Conservation (phyloP, 1,140 invertebrate genomes). For the Anagrus nilaparvatae region DNA sequence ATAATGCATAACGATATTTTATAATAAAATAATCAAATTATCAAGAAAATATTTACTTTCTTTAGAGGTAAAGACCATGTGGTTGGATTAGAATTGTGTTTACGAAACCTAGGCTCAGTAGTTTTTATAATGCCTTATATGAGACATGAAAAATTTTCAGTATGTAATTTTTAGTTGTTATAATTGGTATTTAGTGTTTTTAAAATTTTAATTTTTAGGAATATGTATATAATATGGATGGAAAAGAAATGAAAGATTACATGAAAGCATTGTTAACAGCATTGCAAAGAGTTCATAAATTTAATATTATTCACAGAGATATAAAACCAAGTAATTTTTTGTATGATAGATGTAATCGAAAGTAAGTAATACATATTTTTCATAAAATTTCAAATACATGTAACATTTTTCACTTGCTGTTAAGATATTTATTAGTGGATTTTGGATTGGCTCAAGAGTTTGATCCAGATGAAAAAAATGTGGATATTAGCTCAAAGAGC, state of each 20-base stretch:
- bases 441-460: slow-evolving; percentile 76
- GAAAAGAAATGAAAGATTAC: slow-evolving; percentile 65
- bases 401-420: slow-evolving; percentile 14
- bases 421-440: slow-evolving; percentile 68
- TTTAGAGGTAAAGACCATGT: slow-evolving; percentile 74
- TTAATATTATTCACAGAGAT: slow-evolving; percentile 82
- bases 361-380: slow-evolving; percentile 42
- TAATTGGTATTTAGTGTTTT: neutral
- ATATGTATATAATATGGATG: slow-evolving; percentile 60
- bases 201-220: slow-evolving; percentile 48
- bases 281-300: slow-evolving; percentile 69
- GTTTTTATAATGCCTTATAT: slow-evolving; percentile 88
- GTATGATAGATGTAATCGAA: slow-evolving; percentile 65
- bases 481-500: slow-evolving; percentile 10
- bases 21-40: neutral
- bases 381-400: neutral
- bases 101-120: slow-evolving; percentile 68
- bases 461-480: slow-evolving; percentile 15
- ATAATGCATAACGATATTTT: slow-evolving; percentile 15
- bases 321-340: slow-evolving; percentile 91
- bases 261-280: slow-evolving; percentile 75
- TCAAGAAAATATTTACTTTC: slow-evolving; percentile 12
- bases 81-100: slow-evolving; percentile 67
- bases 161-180: slow-evolving; percentile 39
- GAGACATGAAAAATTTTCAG: slow-evolving; percentile 67